phyloP scores from a whole-genome alignment of 2,888 invertebrate species.

The Deilephila elpenor region DNA sequence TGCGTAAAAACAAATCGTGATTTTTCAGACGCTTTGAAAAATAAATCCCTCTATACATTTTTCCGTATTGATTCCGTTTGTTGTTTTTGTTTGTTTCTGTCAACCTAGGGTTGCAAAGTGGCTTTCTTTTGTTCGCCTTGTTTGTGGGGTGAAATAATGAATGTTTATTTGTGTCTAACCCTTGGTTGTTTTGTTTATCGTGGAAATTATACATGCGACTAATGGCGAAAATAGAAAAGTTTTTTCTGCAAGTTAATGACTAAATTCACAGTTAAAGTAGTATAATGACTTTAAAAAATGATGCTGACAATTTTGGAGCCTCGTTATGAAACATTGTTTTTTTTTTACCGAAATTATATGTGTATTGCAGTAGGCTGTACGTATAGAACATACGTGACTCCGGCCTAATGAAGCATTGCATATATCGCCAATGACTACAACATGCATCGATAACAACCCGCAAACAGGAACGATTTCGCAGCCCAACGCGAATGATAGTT shows the following conservation, averaged over 20 bases:
- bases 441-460: background rate
- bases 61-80: conserved; percentile 35
- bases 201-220: background rate
- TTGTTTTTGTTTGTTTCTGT: conserved; percentile 35
- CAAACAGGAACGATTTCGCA: background rate
- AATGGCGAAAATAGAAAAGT: background rate
- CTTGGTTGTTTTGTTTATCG: conserved; percentile 8
- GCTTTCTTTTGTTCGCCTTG: conserved; percentile 27
- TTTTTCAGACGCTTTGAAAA: conserved; percentile 37
- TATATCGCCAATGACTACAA: too few relatives aligned
- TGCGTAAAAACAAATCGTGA: conserved; percentile 37
- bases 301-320: too few relatives aligned
- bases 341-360: too few relatives aligned
- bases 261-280: too few relatives aligned
- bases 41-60: conserved; percentile 33
- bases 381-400: too few relatives aligned
- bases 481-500: conserved; percentile 10
- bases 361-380: too few relatives aligned
- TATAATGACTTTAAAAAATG: too few relatives aligned
- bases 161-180: conserved; percentile 17
- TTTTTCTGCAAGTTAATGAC: too few relatives aligned
- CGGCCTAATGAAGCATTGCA: too few relatives aligned
- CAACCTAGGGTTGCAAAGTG: conserved; percentile 28
- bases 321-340: too few relatives aligned
- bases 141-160: conserved; percentile 20